Conservation (phyloP, 1,140 invertebrate genomes). For the Ceratina australensis region DNA sequence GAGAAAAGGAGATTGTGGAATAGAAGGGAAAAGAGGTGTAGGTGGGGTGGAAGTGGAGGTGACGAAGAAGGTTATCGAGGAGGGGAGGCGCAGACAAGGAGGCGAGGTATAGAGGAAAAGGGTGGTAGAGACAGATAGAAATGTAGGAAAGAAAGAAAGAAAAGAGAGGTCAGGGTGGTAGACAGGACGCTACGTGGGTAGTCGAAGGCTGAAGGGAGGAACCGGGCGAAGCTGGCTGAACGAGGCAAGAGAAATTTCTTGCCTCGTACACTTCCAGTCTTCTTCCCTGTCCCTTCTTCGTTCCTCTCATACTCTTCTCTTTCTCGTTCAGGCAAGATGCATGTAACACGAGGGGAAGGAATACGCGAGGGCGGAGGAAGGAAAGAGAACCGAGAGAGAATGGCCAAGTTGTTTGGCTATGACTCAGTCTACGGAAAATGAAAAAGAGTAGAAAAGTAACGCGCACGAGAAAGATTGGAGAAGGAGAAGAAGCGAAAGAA, state of each 20-base stretch:
- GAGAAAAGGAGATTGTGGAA: slow-evolving; percentile 6
- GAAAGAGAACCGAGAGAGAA: slow-evolving; percentile 47
- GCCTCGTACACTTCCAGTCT: slow-evolving; percentile 12
- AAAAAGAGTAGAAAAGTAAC: slow-evolving; percentile 28
- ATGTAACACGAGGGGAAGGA: not conserved
- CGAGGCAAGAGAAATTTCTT: slow-evolving; percentile 34
- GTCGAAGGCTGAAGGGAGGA: slow-evolving; percentile 55
- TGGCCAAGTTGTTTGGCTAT: slow-evolving; percentile 48
- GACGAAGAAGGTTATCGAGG: slow-evolving; percentile 48
- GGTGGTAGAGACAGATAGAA: slow-evolving; percentile 58
- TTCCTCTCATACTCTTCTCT: not conserved
- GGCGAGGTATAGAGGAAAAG: slow-evolving; percentile 40
- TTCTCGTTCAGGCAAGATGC: not conserved
- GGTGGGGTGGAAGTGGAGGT: slow-evolving; percentile 21
- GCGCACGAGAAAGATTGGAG: slow-evolving; percentile 20
- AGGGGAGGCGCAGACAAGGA: slow-evolving; percentile 44
- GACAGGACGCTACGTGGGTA: slow-evolving; percentile 54
- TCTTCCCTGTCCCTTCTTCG: slow-evolving; percentile 10
- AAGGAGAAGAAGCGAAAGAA: slow-evolving; percentile 36
- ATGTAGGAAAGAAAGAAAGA: slow-evolving; percentile 52
- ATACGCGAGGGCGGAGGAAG: not conserved
- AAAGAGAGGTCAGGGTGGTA: slow-evolving; percentile 58
- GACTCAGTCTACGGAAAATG: slow-evolving; percentile 53
- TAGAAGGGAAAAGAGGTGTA: slow-evolving; percentile 16
- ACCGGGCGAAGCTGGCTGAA: slow-evolving; percentile 13